Base-by-base conservation (phyloP, 2,113 vertebrate genomes). In the Scolopax mira region DNA sequence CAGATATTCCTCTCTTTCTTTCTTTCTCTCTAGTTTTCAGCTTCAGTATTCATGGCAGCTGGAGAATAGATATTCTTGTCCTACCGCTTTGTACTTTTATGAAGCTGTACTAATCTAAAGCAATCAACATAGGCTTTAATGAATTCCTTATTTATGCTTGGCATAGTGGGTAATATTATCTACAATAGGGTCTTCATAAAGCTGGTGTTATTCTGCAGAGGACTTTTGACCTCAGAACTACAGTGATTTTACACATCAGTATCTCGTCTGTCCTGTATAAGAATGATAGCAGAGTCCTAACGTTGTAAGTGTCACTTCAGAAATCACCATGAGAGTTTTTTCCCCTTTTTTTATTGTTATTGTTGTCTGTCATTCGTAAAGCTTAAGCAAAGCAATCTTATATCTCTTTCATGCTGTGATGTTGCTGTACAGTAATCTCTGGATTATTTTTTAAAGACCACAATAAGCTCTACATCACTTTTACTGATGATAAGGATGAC, bases 301-400 rank as follows among this genome's bases (percentile, higher is more conserved):
- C 77, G 72, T 41, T 57, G 46, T 30, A 85, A 70, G 81, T 77
- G 37, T 54, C 64, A n/a, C 58, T 74, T 80, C 39, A 85, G 39
- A 85, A 84, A 88, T 51, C 6, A 24, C 12, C 23, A 13, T n/a
- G n/a, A 89, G 48, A 91, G 1, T 0, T 51, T 66, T 42, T 0
- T 1, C 2, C 3, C 5, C 16, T 8, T 7, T 21, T 62, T 80
- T 67, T 51, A 46, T 85, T 93, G 6, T 57, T 84, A 33, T 48
- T 87, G 8, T 91, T 91, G 35, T 16, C 54, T 91, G n/a, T 6
- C 11, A 23, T 92, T 88, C 3, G 0, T 77, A 91, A 93, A 83
- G 74, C 75, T 96, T 90, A 90, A 85, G 55, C 42, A 89, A 91
- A 83, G 66, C 27, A 88, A 61, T 71, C 52, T 93, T 66, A 85